Percentiles rank a stretch among this genome's conserved stretches.
Evolutionary conservation across 2,888 invertebrate species (phyloP).

Genomic region (Leptopilina syphax): DNA sequence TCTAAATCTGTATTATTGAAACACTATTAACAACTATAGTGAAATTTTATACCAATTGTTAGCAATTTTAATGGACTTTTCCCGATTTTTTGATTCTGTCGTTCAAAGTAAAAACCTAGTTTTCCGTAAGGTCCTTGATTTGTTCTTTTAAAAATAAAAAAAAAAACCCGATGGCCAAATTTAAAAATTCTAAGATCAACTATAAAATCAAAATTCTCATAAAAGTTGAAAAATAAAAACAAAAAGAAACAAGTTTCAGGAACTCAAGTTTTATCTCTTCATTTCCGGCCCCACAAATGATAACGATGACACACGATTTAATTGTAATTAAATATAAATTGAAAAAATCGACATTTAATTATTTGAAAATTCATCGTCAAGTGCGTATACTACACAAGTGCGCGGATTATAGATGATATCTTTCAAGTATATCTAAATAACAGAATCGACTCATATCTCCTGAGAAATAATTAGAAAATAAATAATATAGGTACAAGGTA

Average conservation of each 20-base stretch:
- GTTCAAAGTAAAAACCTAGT: no score
- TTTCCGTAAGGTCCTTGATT: no score
- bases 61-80: no score
- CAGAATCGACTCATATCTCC: not conserved
- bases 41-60: no score
- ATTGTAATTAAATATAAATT: not conserved
- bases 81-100: no score
- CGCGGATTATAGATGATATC: not conserved
- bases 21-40: no score
- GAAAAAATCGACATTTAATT: not conserved
- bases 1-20: no score
- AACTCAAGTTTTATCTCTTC: not conserved
- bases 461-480: conserved; percentile 19
- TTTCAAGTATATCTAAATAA: not conserved
- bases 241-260: not conserved
- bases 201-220: not conserved
- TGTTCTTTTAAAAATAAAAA: no score
- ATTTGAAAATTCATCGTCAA: not conserved
- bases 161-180: no score
- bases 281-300: conserved; percentile 5
- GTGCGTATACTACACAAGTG: not conserved
- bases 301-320: not conserved
- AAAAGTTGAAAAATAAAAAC: not conserved
- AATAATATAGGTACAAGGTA: not conserved
- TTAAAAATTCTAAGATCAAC: not conserved